Evolutionary conservation across 2,888 invertebrate species (phyloP).

Genomic region (Acronicta leporina): DNA sequence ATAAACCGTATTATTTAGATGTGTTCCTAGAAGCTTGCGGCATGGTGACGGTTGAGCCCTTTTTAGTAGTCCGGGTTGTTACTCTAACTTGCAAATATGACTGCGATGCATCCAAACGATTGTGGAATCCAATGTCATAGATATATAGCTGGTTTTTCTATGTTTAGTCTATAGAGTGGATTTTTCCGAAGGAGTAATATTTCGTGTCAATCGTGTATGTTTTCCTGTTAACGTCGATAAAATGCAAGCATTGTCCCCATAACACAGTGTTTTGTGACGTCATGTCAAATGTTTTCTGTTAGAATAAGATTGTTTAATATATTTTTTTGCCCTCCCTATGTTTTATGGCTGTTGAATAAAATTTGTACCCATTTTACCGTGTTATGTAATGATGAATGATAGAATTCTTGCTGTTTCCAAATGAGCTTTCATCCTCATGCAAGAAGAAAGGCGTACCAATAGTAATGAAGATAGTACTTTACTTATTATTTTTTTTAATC

Average conservation of each 20-base stretch:
- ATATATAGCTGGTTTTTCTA: slow-evolving; percentile 40
- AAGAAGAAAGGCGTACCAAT: neutral
- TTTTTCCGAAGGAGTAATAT: slow-evolving; percentile 51
- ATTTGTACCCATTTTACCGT: slow-evolving; percentile 19
- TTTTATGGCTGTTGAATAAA: slow-evolving; percentile 10
- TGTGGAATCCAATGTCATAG: slow-evolving; percentile 58
- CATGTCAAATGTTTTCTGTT: slow-evolving; percentile 30
- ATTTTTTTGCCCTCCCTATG: slow-evolving; percentile 11
- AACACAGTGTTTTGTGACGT: slow-evolving; percentile 30
- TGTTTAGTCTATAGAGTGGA: slow-evolving; percentile 63
- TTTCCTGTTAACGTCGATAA: slow-evolving; percentile 41
- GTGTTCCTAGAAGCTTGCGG: slow-evolving; percentile 79
- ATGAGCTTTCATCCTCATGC: slow-evolving; percentile 4
- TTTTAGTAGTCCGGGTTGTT: slow-evolving; percentile 50
- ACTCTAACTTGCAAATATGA: slow-evolving; percentile 55
- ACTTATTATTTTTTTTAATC: neutral
- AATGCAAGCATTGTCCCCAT: slow-evolving; percentile 20
- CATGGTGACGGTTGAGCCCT: slow-evolving; percentile 80
- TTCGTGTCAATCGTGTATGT: slow-evolving; percentile 18
- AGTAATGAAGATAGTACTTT: neutral
- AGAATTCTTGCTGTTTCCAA: slow-evolving; percentile 18
- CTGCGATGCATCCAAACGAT: slow-evolving; percentile 70
- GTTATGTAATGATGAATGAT: slow-evolving; percentile 9
- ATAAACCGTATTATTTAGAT: slow-evolving; percentile 62
- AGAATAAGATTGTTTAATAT: slow-evolving; percentile 12